Conservation (phyloP, 2,888 invertebrate genomes). For the Orthosia incerta region DNA sequence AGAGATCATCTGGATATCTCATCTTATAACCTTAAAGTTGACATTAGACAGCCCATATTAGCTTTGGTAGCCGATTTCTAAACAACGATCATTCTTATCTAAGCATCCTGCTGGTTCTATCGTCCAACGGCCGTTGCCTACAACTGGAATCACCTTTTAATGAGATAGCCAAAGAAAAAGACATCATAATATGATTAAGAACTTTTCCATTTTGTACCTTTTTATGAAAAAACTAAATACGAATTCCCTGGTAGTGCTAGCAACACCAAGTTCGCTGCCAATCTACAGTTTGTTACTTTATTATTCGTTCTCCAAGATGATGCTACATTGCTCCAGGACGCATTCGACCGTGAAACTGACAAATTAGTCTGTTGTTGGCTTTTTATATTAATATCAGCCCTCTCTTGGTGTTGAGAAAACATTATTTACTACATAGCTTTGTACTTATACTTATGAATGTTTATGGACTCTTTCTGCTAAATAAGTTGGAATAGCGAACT, state of each 20-base stretch:
- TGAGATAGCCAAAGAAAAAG: too few species aligned
- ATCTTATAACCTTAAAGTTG: background rate
- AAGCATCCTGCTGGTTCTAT: too few species aligned
- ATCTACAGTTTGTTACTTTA: slow-evolving; percentile 67
- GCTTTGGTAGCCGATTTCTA: too few species aligned
- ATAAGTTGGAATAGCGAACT: background rate
- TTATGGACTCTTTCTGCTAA: background rate
- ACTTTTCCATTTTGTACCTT: background rate
- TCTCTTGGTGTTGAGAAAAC: slow-evolving; percentile 11
- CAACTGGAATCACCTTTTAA: background rate
- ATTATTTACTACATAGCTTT: slow-evolving; percentile 5
- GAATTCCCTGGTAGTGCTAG: slow-evolving; percentile 11
- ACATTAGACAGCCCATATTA: too few species aligned
- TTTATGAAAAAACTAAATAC: background rate
- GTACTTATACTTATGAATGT: slow-evolving; percentile 4
- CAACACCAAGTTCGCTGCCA: slow-evolving; percentile 66
- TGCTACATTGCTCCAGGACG: slow-evolving; percentile 52
- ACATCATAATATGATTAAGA: too few species aligned
- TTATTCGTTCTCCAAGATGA: slow-evolving; percentile 66
- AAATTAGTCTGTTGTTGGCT: slow-evolving; percentile 61
- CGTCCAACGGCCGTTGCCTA: too few species aligned
- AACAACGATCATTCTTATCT: too few species aligned
- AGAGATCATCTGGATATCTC: background rate
- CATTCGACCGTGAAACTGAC: slow-evolving; percentile 64
- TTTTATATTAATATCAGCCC: slow-evolving; percentile 46